These are phyloP conservation scores for Clavelina lepadiformis DNA, from an alignment of 23 tunicate genomes.

Conservation along the genomic window DNA sequence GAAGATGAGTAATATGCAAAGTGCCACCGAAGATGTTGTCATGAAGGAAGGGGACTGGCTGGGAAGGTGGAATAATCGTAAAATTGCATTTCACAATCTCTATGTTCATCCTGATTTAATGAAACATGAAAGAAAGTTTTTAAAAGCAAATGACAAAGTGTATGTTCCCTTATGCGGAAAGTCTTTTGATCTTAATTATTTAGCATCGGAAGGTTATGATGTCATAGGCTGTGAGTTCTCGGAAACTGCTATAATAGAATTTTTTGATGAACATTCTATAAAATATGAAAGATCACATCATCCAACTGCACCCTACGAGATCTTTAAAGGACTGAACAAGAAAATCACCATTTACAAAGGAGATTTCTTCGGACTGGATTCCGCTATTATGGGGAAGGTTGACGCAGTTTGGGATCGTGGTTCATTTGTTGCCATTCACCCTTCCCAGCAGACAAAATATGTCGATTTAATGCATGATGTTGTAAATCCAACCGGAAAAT, in stretches of 20 bases:
- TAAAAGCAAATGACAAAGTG: constrained; percentile 3
- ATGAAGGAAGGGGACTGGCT: constrained; percentile 4
- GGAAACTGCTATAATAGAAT: constrained; percentile 37
- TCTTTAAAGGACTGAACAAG: constrained; percentile 27
- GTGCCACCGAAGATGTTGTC: too few relatives aligned
- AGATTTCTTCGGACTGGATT: constrained; percentile 42
- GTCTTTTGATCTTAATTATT: constrained; percentile 54
- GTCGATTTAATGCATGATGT: constrained; percentile 15
- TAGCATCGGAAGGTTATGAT: constrained; percentile 61
- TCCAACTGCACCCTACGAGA: background rate
- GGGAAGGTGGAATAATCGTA: background rate
- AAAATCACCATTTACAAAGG: constrained; percentile 59
- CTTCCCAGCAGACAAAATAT: constrained; percentile 17
- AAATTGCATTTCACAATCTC: constrained; percentile 3
- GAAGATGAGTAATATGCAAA: too few relatives aligned
- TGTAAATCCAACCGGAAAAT: constrained; percentile 18
- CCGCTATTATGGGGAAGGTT: constrained; percentile 39
- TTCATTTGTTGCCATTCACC: constrained; percentile 48
- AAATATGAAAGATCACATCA: background rate
- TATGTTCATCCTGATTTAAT: background rate
- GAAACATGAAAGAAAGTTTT: background rate
- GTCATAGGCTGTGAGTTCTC: constrained; percentile 79
- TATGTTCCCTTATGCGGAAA: constrained; percentile 82
- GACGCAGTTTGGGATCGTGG: constrained; percentile 75
- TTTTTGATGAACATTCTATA: constrained; percentile 37